These are phyloP conservation scores for Euplagia quadripunctaria DNA, from an alignment of 2,888 invertebrate species.

Conservation along the genomic window DNA sequence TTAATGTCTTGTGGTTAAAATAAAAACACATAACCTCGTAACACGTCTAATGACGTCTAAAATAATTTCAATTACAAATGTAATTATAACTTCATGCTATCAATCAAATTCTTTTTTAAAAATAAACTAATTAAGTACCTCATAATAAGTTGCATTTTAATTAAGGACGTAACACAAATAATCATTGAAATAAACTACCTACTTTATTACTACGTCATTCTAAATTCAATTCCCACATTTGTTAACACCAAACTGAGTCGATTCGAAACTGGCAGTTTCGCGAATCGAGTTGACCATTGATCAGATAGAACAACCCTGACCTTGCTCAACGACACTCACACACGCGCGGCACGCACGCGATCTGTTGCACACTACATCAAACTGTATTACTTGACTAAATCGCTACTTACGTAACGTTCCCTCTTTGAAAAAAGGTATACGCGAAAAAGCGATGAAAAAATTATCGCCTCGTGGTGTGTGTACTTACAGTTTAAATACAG, in stretches of 20 bases:
- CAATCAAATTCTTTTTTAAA: constrained; percentile 9
- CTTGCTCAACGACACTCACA: constrained; percentile 83
- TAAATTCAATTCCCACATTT: constrained; percentile 44
- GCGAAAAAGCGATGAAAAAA: constrained; percentile 11
- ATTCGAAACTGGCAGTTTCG: constrained; percentile 65
- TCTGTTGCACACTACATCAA: constrained; percentile 65
- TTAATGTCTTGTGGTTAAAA: constrained; percentile 52
- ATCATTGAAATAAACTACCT: constrained; percentile 13
- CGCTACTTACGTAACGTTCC: constrained; percentile 37
- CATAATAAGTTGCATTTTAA: background rate
- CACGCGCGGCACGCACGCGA: constrained; percentile 74
- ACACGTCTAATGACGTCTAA: constrained; percentile 40
- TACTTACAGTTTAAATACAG: background rate
- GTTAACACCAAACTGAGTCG: constrained; percentile 58
- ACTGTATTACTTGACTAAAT: constrained; percentile 48
- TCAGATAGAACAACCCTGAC: constrained; percentile 85
- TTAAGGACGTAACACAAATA: background rate
- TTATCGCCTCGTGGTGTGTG: constrained; percentile 12
- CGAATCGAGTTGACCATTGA: constrained; percentile 82
- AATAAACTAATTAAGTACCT: constrained; percentile 7
- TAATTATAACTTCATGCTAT: constrained; percentile 23
- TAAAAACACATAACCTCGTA: constrained; percentile 43
- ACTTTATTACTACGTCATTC: constrained; percentile 12
- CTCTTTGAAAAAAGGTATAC: constrained; percentile 29
- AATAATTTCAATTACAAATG: constrained; percentile 29